A percentile compares a stretch with the other conserved stretches of the same genome.
Conservation (phyloP, 2,113 vertebrate genomes). For the Phocoena phocoena region DNA sequence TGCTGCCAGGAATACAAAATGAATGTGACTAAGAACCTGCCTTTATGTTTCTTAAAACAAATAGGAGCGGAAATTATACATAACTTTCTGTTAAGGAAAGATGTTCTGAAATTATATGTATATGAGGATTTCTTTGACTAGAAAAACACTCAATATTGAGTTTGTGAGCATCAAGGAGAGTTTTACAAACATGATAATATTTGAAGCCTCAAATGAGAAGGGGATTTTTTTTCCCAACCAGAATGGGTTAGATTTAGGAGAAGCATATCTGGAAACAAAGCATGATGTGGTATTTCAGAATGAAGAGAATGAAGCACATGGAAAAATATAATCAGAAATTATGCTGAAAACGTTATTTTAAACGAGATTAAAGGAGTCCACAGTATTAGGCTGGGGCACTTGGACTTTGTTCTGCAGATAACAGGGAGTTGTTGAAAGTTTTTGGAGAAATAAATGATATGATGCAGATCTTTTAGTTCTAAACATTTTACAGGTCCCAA, state of each 20-base stretch:
- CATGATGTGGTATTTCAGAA: background rate
- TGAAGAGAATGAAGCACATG: background rate
- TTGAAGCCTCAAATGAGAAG: background rate
- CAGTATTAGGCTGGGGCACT: rapidly evolving
- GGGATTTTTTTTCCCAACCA: background rate
- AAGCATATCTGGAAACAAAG: background rate
- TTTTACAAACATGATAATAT: background rate
- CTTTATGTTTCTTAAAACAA: background rate
- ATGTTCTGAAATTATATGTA: background rate
- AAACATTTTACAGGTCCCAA: background rate
- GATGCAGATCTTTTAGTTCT: background rate
- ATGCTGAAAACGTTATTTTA: background rate
- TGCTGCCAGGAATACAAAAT: background rate
- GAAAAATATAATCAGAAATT: background rate
- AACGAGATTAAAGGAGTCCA: background rate
- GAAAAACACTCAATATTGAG: background rate
- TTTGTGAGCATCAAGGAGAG: background rate
- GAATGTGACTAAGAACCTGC: background rate
- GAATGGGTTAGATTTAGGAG: background rate
- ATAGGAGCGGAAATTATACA: background rate
- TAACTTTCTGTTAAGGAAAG: background rate
- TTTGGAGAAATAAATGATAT: background rate
- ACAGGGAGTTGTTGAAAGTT: background rate
- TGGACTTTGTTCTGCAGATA: background rate
- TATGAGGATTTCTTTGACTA: background rate